Evolutionary conservation across 2,797 vertebrate genomes (phyloP).

Genomic region (Neostethus bicornis): DNA sequence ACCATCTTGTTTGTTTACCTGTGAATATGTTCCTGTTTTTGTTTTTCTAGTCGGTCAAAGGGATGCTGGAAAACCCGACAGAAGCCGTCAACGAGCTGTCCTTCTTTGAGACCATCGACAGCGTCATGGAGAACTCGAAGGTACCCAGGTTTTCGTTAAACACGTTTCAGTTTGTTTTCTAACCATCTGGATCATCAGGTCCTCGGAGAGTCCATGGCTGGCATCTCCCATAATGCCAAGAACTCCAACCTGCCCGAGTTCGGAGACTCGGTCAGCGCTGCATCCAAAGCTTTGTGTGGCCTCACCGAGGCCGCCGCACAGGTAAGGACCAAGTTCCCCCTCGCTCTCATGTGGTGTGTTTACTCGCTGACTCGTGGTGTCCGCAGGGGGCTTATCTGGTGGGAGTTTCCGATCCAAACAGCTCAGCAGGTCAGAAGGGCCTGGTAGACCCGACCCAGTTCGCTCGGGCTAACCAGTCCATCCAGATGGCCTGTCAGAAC

Average conservation of each 20-base stretch:
- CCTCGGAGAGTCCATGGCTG: constrained; percentile 96
- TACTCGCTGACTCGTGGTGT: constrained; percentile 8
- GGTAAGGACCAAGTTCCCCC: no score
- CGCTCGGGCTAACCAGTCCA: constrained; percentile 95
- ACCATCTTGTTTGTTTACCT: constrained; percentile 7
- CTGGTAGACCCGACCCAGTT: constrained; percentile 97
- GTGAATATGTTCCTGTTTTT: constrained; percentile 13
- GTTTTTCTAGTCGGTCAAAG: constrained; percentile 86
- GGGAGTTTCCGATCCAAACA: constrained; percentile 93
- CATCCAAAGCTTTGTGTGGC: constrained; percentile 95
- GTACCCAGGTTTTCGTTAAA: no score
- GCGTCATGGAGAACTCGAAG: constrained; percentile 99
- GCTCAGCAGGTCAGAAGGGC: constrained; percentile 93
- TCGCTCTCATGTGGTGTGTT: background rate
- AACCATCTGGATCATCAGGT: constrained; percentile 79
- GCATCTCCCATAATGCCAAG: constrained; percentile 97
- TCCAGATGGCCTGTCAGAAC: constrained; percentile 99
- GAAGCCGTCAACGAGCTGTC: constrained; percentile 92
- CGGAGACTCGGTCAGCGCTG: constrained; percentile 89
- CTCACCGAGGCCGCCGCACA: constrained; percentile 95
- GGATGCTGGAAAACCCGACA: constrained; percentile 94
- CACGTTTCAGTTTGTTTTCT: no score
- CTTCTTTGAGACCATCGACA: constrained; percentile 97
- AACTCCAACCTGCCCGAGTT: constrained; percentile 95
- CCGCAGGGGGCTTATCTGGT: constrained; percentile 92